Percentiles rank a stretch among this genome's conserved stretches.
phyloP scores from a whole-genome alignment of 2,797 vertebrate genomes.

The Apogon hyalosoma region DNA sequence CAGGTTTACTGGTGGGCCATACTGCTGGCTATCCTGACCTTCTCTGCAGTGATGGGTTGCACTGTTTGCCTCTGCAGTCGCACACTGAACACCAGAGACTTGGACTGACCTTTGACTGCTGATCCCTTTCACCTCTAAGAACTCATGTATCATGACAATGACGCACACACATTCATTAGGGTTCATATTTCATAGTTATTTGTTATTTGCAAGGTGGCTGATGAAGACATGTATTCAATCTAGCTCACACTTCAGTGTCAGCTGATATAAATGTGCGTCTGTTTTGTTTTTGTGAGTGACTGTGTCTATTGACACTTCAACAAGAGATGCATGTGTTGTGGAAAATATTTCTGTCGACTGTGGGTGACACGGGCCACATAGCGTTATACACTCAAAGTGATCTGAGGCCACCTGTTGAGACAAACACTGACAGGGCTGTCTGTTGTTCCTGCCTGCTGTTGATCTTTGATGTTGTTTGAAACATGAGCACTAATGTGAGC shows the following conservation, averaged over 20 bases:
- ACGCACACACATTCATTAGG: background rate
- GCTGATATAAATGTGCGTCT: constrained; percentile 23
- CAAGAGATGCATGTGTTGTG: constrained; percentile 26
- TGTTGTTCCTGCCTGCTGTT: background rate
- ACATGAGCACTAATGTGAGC: constrained; percentile 35
- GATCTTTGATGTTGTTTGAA: constrained; percentile 35
- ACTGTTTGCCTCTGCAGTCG: constrained; percentile 81
- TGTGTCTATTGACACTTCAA: constrained; percentile 15
- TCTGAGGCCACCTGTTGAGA: constrained; percentile 42
- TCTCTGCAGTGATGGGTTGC: constrained; percentile 85
- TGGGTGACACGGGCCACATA: constrained; percentile 2
- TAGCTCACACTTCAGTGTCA: background rate
- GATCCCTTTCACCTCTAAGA: constrained; percentile 11
- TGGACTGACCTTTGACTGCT: constrained; percentile 35
- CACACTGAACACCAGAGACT: constrained; percentile 66
- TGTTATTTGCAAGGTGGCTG: constrained; percentile 6
- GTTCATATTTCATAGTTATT: background rate
- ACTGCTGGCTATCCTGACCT: constrained; percentile 78
- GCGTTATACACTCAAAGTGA: background rate
- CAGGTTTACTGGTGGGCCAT: constrained; percentile 87
- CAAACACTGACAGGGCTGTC: constrained; percentile 16
- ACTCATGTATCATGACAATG: background rate
- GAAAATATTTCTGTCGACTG: constrained; percentile 46
- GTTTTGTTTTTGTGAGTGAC: background rate
- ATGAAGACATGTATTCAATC: background rate